Conservation (phyloP, 2,888 invertebrate genomes). For the Orthosia incerta region DNA sequence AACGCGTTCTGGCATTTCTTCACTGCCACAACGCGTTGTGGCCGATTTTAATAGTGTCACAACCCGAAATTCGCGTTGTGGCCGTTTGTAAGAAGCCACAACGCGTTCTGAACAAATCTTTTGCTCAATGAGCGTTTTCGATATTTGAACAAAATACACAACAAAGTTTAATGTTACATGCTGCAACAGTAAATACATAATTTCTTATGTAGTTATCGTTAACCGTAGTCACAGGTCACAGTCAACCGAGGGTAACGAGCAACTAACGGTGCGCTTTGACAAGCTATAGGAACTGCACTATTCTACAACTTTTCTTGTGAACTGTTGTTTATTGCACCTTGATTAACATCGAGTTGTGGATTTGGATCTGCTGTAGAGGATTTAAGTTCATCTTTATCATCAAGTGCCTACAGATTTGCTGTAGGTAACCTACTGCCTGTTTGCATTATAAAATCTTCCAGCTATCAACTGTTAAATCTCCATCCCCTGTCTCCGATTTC, state of each 20-base stretch:
- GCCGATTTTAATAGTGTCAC: no score
- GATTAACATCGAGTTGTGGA: neutral
- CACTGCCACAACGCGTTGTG: no score
- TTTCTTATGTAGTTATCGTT: conserved; percentile 2
- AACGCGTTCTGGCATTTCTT: no score
- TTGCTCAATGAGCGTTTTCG: no score
- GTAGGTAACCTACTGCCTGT: no score
- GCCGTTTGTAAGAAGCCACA: no score
- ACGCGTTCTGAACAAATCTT: no score
- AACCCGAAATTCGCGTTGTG: no score
- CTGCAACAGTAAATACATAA: conserved; percentile 10
- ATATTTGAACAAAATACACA: no score
- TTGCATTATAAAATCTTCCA: neutral
- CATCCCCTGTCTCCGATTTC: neutral
- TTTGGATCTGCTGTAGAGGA: neutral
- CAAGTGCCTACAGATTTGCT: neutral
- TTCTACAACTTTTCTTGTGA: conserved; percentile 1
- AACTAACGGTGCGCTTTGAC: conserved; percentile 27
- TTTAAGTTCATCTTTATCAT: neutral
- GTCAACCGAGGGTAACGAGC: conserved; percentile 27
- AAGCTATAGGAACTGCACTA: conserved; percentile 2
- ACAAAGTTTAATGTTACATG: neutral
- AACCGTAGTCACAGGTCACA: conserved; percentile 10
- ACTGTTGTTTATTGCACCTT: neutral
- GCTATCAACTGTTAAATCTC: neutral